These are phyloP conservation scores for Drosophila lacteicornis DNA, from an alignment of 1,140 invertebrate species.

Conservation along the genomic window DNA sequence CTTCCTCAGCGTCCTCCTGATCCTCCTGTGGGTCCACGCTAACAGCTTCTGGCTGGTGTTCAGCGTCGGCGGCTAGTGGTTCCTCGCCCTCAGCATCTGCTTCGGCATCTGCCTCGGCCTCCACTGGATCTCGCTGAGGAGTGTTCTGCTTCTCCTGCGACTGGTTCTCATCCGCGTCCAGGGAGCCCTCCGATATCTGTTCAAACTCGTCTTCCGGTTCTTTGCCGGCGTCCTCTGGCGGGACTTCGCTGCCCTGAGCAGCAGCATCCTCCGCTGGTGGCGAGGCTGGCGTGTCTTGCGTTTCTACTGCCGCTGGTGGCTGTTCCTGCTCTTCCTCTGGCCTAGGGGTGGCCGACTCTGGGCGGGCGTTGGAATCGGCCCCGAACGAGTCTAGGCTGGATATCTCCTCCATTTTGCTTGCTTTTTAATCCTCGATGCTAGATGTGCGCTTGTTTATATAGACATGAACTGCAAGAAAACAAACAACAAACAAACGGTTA, in stretches of 20 bases:
- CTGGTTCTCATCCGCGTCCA: slow-evolving; percentile 73
- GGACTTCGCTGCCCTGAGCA: slow-evolving; percentile 9
- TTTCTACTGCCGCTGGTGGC: slow-evolving; percentile 13
- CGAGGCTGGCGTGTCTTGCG: slow-evolving; percentile 59
- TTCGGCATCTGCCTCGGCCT: slow-evolving; percentile 30
- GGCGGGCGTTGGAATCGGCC: slow-evolving; percentile 63
- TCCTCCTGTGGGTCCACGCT: slow-evolving; percentile 43
- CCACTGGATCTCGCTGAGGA: slow-evolving; percentile 20
- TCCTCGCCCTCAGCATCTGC: slow-evolving; percentile 25
- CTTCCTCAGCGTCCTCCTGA: slow-evolving; percentile 53
- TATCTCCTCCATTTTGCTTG: slow-evolving; percentile 73
- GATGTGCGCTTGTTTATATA: slow-evolving; percentile 45
- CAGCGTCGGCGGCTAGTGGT: slow-evolving; percentile 18
- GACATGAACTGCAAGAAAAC: slow-evolving; percentile 75
- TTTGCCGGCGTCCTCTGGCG: slow-evolving; percentile 1
- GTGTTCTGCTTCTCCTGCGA: slow-evolving; percentile 56
- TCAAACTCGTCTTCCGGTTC: slow-evolving; percentile 73
- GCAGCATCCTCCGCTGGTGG: slow-evolving; percentile 58
- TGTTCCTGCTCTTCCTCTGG: slow-evolving; percentile 55
- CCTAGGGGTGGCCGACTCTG: slow-evolving; percentile 64
- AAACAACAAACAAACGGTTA: slow-evolving; percentile 56
- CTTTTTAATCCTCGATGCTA: slow-evolving; percentile 24
- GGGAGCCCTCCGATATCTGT: slow-evolving; percentile 76
- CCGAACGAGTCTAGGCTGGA: slow-evolving; percentile 81
- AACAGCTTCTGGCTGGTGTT: slow-evolving; percentile 40